Percentiles rank a stretch among this genome's conserved stretches.
Conservation (phyloP, 2,797 vertebrate genomes). For the Catostomus latipinnis region DNA sequence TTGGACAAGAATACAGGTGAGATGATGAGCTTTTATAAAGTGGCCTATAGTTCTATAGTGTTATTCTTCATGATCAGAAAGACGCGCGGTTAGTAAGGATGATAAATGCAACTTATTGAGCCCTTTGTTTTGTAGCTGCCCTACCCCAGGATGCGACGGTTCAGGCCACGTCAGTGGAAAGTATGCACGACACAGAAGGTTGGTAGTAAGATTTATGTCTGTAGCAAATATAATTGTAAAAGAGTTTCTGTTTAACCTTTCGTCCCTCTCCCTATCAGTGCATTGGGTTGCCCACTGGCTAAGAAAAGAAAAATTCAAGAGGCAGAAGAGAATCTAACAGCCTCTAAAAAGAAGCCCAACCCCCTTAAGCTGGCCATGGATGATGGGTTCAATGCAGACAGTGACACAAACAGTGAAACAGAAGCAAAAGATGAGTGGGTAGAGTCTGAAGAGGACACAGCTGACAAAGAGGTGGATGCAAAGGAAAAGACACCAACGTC, state of each 20-base stretch:
- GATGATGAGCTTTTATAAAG: constrained; percentile 31
- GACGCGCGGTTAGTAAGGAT: neutral
- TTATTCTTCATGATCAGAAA: neutral
- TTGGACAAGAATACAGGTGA: constrained; percentile 90
- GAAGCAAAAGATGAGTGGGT: constrained; percentile 83
- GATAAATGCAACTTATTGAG: neutral
- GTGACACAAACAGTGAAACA: constrained; percentile 82
- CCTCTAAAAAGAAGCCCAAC: constrained; percentile 86
- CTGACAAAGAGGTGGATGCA: constrained; percentile 76
- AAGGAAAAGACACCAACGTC: constrained; percentile 63
- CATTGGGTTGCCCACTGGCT: constrained; percentile 91
- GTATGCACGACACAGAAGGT: constrained; percentile 95
- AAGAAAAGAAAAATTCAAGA: constrained; percentile 96
- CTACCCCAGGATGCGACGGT: constrained; percentile 94
- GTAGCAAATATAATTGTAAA: neutral
- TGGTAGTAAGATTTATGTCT: neutral
- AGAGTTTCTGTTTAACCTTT: neutral
- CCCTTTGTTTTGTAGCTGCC: constrained; percentile 82
- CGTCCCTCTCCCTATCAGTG: constrained; percentile 69
- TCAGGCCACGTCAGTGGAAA: constrained; percentile 93
- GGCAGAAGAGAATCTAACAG: constrained; percentile 81
- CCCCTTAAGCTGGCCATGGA: constrained; percentile 83
- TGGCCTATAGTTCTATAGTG: neutral
- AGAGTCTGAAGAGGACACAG: constrained; percentile 78
- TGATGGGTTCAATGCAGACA: constrained; percentile 85